These are phyloP conservation scores for Rhinophrynus dorsalis DNA, from an alignment of 2,797 vertebrate species.

Conservation along the genomic window DNA sequence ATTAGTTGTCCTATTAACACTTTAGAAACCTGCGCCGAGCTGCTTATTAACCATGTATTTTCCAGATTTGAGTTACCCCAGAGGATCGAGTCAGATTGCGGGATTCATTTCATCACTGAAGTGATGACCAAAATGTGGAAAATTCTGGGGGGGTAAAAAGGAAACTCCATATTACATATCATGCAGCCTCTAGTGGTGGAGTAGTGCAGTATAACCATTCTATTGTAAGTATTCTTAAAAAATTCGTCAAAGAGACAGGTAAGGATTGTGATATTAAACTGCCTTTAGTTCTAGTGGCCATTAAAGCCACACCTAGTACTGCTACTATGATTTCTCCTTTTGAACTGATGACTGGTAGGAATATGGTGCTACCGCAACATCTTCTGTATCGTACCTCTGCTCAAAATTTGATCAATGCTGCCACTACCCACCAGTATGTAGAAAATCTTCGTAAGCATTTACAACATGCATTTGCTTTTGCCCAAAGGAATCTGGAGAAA, in stretches of 20 bases:
- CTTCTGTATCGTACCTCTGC: background rate
- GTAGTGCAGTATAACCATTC: conserved; percentile 29
- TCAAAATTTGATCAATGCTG: background rate
- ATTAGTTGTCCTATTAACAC: background rate
- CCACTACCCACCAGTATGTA: background rate
- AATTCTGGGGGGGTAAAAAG: conserved; percentile 13
- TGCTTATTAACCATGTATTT: too few species aligned
- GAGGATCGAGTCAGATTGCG: conserved; percentile 17
- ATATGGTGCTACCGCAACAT: too few species aligned
- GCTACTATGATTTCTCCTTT: too few species aligned
- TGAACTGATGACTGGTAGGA: conserved; percentile 7
- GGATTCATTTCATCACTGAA: background rate
- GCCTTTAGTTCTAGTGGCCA: too few species aligned
- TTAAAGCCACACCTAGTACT: too few species aligned
- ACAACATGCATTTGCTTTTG: too few species aligned
- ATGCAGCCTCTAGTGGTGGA: conserved; percentile 13
- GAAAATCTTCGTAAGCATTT: background rate
- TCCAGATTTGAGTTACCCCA: too few species aligned
- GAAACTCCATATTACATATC: conserved; percentile 17
- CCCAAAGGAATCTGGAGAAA: too few species aligned
- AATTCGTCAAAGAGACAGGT: conserved; percentile 12
- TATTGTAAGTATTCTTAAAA: conserved; percentile 23
- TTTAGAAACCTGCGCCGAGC: background rate
- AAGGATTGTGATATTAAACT: too few species aligned
- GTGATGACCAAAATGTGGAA: conserved; percentile 19